phyloP scores from a whole-genome alignment of 2,113 vertebrate genomes.

The Eudorcas thomsonii region DNA sequence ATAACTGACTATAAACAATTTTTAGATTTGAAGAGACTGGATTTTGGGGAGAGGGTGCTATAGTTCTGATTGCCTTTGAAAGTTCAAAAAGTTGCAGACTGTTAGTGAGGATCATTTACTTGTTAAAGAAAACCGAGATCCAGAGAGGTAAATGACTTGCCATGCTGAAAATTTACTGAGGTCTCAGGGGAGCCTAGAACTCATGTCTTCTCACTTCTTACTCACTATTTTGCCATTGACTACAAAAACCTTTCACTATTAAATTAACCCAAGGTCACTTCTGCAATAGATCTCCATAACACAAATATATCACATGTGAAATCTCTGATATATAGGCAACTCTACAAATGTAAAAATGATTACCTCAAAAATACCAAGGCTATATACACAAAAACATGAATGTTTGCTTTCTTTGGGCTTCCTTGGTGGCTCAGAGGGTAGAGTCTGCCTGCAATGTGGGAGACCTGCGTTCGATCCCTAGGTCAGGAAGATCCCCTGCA shows the following conservation, averaged over 20 bases:
- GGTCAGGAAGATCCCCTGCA: background rate
- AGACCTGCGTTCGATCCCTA: background rate
- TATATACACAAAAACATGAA: background rate
- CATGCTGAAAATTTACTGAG: background rate
- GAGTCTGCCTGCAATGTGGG: background rate
- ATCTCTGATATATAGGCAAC: background rate
- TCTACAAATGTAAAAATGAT: background rate
- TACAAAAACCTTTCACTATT: background rate
- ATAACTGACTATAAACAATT: background rate
- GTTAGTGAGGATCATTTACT: background rate
- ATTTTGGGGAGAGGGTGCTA: background rate
- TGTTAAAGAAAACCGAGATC: background rate
- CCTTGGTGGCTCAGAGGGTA: background rate
- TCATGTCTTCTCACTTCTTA: background rate
- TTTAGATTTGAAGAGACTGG: background rate
- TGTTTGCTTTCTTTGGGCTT: background rate
- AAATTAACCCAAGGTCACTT: background rate
- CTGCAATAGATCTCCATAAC: background rate
- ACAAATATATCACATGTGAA: background rate
- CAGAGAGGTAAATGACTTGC: background rate
- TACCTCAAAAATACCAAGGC: background rate
- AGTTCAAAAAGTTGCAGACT: background rate
- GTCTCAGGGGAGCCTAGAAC: background rate
- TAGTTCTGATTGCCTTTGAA: background rate
- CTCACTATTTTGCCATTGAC: background rate